A percentile compares a stretch with the other conserved stretches of the same genome.
Conservation (phyloP, 2,888 invertebrate genomes). For the Crematogaster levior region DNA sequence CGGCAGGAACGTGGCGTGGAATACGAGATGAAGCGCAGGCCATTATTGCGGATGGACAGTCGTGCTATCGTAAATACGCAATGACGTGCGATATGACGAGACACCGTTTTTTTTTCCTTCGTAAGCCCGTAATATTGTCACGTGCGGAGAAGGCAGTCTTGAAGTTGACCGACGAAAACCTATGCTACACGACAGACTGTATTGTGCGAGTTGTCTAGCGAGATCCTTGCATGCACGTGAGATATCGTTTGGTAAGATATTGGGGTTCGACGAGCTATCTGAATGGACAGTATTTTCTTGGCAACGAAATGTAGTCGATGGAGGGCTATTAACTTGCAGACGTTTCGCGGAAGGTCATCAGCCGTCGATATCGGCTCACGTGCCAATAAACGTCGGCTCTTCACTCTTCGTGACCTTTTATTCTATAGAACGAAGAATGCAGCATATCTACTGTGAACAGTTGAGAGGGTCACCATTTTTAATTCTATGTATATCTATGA, state of each 20-base stretch:
- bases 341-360: conserved; percentile 28
- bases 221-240: not conserved
- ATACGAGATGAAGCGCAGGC: conserved; percentile 47
- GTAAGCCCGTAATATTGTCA: conserved; percentile 20
- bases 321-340: conserved; percentile 32
- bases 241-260: not conserved
- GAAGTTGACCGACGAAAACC: not conserved
- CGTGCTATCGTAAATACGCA: conserved; percentile 53
- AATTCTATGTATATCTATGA: too few relatives aligned
- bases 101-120: not conserved
- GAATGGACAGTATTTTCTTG: conserved; percentile 11
- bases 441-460: too few relatives aligned
- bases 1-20: conserved; percentile 49
- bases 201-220: not conserved
- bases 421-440: too few relatives aligned
- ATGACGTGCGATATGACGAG: conserved; percentile 20
- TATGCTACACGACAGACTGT: not conserved
- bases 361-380: not conserved
- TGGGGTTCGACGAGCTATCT: not conserved
- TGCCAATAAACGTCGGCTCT: not conserved
- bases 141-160: not conserved
- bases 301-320: conserved; percentile 15
- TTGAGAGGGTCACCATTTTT: too few relatives aligned
- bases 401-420: not conserved
- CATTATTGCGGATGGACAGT: conserved; percentile 34